Evolutionary conservation across 2,888 invertebrate species (phyloP).

Genomic region (Chalcis sispes): DNA sequence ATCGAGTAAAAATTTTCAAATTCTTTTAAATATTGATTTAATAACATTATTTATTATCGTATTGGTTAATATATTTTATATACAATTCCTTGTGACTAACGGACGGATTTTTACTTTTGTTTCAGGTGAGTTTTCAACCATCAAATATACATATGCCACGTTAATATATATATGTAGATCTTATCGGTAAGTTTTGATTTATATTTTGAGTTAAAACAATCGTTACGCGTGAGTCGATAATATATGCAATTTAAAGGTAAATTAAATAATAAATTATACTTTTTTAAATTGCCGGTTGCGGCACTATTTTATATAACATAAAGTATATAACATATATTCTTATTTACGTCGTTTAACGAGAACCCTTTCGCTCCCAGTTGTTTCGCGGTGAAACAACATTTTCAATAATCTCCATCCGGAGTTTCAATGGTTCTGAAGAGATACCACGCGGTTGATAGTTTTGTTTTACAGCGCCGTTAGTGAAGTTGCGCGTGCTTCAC

Average conservation of each 20-base stretch:
- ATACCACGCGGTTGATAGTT: too few relatives aligned
- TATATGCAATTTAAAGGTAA: neutral
- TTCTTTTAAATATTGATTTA: neutral
- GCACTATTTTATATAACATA: too few relatives aligned
- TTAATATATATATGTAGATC: constrained; percentile 10
- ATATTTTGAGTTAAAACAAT: constrained; percentile 6
- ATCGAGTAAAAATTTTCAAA: too few relatives aligned
- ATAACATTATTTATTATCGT: neutral
- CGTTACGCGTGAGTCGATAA: constrained; percentile 1
- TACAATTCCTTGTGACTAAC: constrained; percentile 5
- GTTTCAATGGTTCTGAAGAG: too few relatives aligned
- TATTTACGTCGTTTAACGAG: too few relatives aligned
- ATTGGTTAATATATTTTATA: neutral
- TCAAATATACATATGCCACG: neutral
- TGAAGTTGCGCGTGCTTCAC: too few relatives aligned
- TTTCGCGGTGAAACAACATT: too few relatives aligned
- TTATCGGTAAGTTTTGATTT: constrained; percentile 38
- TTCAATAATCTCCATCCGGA: too few relatives aligned
- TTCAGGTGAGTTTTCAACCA: constrained; percentile 35
- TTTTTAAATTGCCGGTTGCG: neutral
- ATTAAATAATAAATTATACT: too few relatives aligned
- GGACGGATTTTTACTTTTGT: constrained; percentile 25
- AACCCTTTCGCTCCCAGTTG: too few relatives aligned
- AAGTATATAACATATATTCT: too few relatives aligned
- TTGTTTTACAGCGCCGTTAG: too few relatives aligned